Conservation (phyloP, 2,113 vertebrate genomes). For the Neoarius graeffei region DNA sequence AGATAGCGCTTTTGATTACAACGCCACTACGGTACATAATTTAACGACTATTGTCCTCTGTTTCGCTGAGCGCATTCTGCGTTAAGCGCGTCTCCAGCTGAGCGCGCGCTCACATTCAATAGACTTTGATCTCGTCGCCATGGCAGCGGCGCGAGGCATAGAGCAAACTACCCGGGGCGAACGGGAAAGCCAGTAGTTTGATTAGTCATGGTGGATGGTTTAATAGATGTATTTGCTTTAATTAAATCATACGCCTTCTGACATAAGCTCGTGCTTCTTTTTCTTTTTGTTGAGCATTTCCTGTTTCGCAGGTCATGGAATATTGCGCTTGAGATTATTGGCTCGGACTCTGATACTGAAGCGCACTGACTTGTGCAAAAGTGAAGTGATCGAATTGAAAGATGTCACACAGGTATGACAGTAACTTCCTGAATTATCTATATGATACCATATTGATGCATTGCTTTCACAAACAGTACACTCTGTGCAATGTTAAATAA, state of each 20-base stretch:
- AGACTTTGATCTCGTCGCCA: conserved; percentile 49
- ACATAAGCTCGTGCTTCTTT: background rate
- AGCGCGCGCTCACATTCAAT: conserved; percentile 25
- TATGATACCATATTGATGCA: background rate
- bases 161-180: conserved; percentile 6
- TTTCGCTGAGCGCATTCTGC: conserved; percentile 5
- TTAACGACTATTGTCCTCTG: conserved; percentile 41
- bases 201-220: background rate
- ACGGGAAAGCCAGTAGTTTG: background rate
- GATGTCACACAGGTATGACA: conserved; percentile 58
- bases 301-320: background rate
- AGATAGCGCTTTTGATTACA: background rate
- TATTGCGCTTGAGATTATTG: background rate
- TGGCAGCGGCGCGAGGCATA: conserved; percentile 41
- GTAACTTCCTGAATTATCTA: background rate
- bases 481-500: background rate
- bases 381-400: background rate
- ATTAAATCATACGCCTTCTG: background rate
- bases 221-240: background rate
- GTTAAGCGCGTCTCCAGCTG: conserved; percentile 18
- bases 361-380: background rate
- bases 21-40: background rate
- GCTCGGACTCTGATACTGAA: background rate
- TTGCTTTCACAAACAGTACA: background rate
- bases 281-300: background rate